phyloP scores from a whole-genome alignment of 2,888 invertebrate genomes.

The Aporophyla nigra region DNA sequence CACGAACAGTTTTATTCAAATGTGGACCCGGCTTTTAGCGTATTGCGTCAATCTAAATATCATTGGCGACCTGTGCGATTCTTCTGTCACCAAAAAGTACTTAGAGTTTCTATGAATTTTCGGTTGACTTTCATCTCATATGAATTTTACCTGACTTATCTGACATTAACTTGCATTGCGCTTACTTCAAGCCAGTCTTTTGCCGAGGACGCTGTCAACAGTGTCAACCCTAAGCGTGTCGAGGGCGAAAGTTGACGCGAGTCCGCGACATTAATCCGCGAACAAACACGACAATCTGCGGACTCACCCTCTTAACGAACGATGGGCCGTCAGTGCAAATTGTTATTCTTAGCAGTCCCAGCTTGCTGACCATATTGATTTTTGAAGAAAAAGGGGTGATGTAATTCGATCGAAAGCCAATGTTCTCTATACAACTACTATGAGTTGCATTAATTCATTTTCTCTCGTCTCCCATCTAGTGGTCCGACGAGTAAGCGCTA shows the following conservation, averaged over 20 bases:
- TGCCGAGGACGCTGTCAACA: conserved; percentile 12
- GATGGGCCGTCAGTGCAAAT: conserved; percentile 49
- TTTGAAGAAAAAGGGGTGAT: conserved; percentile 29
- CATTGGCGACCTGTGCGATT: not conserved
- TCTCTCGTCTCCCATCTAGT: not conserved
- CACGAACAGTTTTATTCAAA: not conserved
- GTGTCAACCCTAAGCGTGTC: conserved; percentile 44
- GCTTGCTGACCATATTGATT: conserved; percentile 49
- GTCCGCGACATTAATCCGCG: conserved; percentile 60
- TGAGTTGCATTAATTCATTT: conserved; percentile 14
- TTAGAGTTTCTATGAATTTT: not conserved
- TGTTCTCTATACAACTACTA: not conserved
- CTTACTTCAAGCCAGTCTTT: not conserved
- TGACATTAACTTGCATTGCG: not conserved
- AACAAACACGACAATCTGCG: conserved; percentile 68
- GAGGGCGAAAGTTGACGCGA: conserved; percentile 58
- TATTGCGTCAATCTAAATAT: not conserved
- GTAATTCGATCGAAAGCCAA: conserved; percentile 27
- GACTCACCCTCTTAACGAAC: conserved; percentile 64
- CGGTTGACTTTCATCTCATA: too few species aligned
- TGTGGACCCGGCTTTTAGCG: not conserved
- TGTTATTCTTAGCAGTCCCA: conserved; percentile 47
- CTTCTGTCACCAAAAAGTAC: not conserved
- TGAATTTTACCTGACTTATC: not conserved
- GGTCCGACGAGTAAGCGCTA: not conserved